Evolutionary conservation across 2,888 invertebrate species (phyloP), one percentile per base, ranked within the genome.

Genomic region (Trissoscelio sp.): DNA sequence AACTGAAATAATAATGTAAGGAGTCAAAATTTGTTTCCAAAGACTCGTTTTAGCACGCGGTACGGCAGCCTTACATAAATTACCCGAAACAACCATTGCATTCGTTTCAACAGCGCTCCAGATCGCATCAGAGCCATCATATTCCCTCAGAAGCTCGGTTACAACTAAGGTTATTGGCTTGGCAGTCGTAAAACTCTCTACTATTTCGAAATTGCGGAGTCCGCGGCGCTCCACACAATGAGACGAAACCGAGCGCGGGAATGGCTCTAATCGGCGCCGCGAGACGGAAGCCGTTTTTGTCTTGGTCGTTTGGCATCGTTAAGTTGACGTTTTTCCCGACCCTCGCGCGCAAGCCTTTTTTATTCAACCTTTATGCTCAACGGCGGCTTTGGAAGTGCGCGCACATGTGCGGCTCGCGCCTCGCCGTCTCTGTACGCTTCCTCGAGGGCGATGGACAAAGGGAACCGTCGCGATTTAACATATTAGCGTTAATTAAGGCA

Each of bases 401-500:
- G 66, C 53, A 72, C 28, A 28, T 28, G 28, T 75, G 77, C 55
- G 74, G 66, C 53, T 55, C 64, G 73, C 74, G 74, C 73, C 70
- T 46, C 58, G 55, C 51, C 37, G 58, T 39, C 64, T 69, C 53
- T 28, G 28, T n/a, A 28, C 79, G 83, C 58, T 64, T 44, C 44
- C 42, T 73, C 57, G 75, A 46, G 70, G 82, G 66, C 73, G 83
- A 87, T 89, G 89, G 88, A 89, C 88, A 89, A 81, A 89, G 89
- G 88, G 87, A 89, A 88, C 88, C 89, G 89, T 88, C 89, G 89
- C 89, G 90, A 90, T 91, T 90, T 91, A 91, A 89, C 91, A 91
- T 91, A 91, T 91, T 91, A 91, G 90, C 90, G 89, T 91, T 91
- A 91, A 91, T 91, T 91, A 91, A 90, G 90, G 90, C 90, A 91